A percentile compares a stretch with the other conserved stretches of the same genome.
Evolutionary conservation across 2,797 vertebrate genomes (phyloP).

Genomic region (Enteromius fasciolatus): DNA sequence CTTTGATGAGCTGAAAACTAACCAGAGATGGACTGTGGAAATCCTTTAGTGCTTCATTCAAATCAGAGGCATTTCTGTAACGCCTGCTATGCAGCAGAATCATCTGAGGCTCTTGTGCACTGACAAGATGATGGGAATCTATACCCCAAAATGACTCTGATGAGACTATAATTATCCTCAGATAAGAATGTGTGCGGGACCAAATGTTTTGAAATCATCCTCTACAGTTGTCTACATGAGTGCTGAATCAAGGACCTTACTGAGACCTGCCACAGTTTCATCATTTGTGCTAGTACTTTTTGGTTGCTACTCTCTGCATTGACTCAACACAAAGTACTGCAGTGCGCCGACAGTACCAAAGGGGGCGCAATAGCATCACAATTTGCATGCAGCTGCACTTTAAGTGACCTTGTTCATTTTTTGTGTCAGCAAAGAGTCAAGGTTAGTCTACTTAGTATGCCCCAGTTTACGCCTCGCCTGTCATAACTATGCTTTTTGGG

Average conservation of each 20-base stretch:
- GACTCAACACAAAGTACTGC: neutral
- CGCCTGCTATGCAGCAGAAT: neutral
- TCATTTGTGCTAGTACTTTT: neutral
- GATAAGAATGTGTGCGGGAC: neutral
- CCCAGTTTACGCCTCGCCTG: neutral
- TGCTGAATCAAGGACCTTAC: neutral
- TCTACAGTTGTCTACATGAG: neutral
- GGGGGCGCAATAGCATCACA: conserved; percentile 29
- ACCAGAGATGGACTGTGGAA: conserved; percentile 87
- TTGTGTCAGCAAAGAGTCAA: neutral
- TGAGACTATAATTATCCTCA: neutral
- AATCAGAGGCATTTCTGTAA: neutral
- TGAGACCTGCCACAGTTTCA: conserved; percentile 10
- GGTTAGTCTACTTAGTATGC: neutral
- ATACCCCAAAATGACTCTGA: neutral
- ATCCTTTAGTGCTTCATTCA: conserved; percentile 74
- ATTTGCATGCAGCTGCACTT: conserved; percentile 6
- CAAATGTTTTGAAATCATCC: neutral
- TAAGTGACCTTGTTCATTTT: neutral
- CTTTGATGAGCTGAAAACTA: conserved; percentile 77
- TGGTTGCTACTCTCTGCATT: neutral
- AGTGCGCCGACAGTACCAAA: conserved; percentile 7
- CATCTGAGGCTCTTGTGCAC: conserved; percentile 9
- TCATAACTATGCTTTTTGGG: neutral
- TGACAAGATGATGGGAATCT: neutral